Evolutionary conservation across 1,140 invertebrate genomes (phyloP).

Genomic region (Caenorhabditis briggsae): DNA sequence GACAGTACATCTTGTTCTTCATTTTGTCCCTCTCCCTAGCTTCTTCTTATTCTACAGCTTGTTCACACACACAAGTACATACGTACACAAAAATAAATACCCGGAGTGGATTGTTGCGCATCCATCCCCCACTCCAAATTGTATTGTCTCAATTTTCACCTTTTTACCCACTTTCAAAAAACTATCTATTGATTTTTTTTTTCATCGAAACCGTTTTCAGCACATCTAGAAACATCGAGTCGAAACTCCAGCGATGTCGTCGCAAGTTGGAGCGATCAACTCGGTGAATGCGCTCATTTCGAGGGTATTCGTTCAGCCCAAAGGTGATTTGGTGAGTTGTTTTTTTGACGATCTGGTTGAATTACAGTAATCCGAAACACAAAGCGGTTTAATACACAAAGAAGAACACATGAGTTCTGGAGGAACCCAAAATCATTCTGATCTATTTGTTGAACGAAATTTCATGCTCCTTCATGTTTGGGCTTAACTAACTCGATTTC

Average conservation of each 20-base stretch:
- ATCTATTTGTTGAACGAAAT: too few species aligned
- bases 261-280: slow-evolving; percentile 74
- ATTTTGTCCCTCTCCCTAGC: background rate
- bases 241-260: slow-evolving; percentile 55
- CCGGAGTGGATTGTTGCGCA: background rate
- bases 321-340: slow-evolving; percentile 77
- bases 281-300: slow-evolving; percentile 74
- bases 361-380: background rate
- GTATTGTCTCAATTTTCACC: slow-evolving; percentile 53
- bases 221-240: slow-evolving; percentile 33
- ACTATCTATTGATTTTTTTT: slow-evolving; percentile 32
- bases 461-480: too few species aligned
- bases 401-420: background rate
- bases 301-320: slow-evolving; percentile 76
- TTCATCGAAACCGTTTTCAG: background rate
- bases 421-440: background rate
- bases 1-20: slow-evolving; percentile 7
- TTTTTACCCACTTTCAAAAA: background rate
- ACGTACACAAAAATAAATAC: slow-evolving; percentile 41
- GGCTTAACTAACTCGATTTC: too few species aligned
- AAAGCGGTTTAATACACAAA: background rate
- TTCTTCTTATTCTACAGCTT: slow-evolving; percentile 27
- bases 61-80: slow-evolving; percentile 51
- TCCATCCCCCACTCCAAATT: slow-evolving; percentile 14
- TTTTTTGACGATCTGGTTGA: background rate